Conservation (phyloP, 1,140 invertebrate genomes). For the Bombus picipes region DNA sequence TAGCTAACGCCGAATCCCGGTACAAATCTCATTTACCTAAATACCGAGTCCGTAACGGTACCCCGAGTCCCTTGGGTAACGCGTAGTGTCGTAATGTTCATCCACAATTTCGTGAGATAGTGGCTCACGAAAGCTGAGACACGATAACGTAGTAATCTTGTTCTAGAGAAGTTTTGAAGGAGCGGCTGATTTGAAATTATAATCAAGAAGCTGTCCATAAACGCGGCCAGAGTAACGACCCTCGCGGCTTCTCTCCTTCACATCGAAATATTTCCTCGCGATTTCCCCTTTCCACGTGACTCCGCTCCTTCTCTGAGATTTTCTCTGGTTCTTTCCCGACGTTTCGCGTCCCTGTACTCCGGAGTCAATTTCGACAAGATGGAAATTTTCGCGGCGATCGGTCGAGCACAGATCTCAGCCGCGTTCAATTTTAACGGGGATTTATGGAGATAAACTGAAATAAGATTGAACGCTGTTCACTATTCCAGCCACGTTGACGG, state of each 20-base stretch:
- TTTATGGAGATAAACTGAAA: conserved; percentile 70
- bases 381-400: conserved; percentile 55
- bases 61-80: neutral
- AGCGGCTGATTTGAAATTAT: conserved; percentile 42
- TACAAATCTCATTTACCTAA: neutral
- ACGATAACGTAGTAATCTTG: conserved; percentile 24
- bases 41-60: neutral
- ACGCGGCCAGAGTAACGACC: conserved; percentile 8
- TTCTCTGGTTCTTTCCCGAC: neutral
- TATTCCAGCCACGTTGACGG: conserved; percentile 62
- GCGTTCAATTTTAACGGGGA: conserved; percentile 67
- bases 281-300: neutral
- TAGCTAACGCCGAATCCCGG: neutral
- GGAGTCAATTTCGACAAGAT: conserved; percentile 54
- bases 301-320: neutral
- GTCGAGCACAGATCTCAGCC: conserved; percentile 22
- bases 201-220: conserved; percentile 36
- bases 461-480: conserved; percentile 64
- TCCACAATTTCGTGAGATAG: conserved; percentile 15
- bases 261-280: conserved; percentile 48
- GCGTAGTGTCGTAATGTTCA: conserved; percentile 9
- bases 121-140: neutral
- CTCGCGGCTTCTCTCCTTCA: neutral
- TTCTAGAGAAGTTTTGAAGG: neutral
- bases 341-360: neutral